phyloP scores from a whole-genome alignment of 1,140 invertebrate species.

The Bombus polaris region DNA sequence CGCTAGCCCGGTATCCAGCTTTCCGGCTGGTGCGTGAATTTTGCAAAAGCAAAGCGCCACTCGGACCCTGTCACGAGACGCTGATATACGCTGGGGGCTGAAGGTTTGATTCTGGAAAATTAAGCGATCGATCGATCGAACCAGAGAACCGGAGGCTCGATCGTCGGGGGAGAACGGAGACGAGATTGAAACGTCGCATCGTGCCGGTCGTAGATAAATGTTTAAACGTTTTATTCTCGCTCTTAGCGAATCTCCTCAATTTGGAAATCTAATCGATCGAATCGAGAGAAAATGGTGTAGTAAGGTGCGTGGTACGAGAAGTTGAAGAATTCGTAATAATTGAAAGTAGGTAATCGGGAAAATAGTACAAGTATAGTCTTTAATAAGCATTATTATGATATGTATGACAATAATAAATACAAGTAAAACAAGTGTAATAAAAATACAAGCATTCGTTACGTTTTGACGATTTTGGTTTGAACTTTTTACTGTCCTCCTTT shows the following conservation, averaged over 20 bases:
- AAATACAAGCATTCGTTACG: too few relatives aligned
- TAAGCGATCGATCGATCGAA: neutral
- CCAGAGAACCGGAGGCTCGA: neutral
- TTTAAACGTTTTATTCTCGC: neutral
- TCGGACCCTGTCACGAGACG: conserved; percentile 12
- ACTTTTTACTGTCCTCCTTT: too few relatives aligned
- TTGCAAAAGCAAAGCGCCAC: conserved; percentile 55
- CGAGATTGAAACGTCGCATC: neutral
- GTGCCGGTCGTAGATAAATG: neutral
- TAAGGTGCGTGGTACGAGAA: neutral
- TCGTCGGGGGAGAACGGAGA: too few relatives aligned
- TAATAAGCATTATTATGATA: too few relatives aligned
- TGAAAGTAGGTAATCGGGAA: too few relatives aligned
- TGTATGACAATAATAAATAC: too few relatives aligned
- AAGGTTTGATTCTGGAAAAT: neutral
- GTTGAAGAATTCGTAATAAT: too few relatives aligned
- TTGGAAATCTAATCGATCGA: neutral
- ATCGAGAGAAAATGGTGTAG: neutral
- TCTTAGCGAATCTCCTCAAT: neutral
- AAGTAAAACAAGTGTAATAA: too few relatives aligned
- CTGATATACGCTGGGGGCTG: neutral
- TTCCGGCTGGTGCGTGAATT: conserved; percentile 57
- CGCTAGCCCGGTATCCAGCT: conserved; percentile 59
- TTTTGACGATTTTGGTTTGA: too few relatives aligned
- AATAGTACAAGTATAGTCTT: too few relatives aligned